Percentiles rank a stretch among this genome's conserved stretches.
These are phyloP conservation scores for Lerema accius DNA, from an alignment of 1,140 invertebrate species.

Conservation along the genomic window DNA sequence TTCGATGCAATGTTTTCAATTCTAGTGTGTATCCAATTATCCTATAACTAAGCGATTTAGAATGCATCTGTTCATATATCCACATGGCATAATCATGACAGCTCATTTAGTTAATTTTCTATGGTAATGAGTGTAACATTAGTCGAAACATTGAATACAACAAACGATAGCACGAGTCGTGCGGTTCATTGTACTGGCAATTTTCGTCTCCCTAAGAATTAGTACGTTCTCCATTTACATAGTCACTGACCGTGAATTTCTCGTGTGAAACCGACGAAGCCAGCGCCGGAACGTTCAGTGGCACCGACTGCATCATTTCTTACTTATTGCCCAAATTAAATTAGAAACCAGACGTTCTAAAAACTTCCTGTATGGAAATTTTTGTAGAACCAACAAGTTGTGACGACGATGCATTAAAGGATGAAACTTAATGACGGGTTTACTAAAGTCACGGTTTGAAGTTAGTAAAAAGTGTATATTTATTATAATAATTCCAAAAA, in stretches of 20 bases:
- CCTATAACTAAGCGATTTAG: too few relatives aligned
- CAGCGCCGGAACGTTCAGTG: conserved; percentile 54
- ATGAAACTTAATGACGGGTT: too few relatives aligned
- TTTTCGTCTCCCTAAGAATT: conserved; percentile 63
- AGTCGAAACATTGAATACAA: neutral
- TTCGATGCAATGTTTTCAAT: too few relatives aligned
- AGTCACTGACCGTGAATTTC: conserved; percentile 75
- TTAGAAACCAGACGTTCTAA: conserved; percentile 51
- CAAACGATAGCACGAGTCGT: conserved; percentile 7
- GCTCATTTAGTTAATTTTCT: too few relatives aligned
- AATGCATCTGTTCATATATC: too few relatives aligned
- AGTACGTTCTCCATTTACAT: conserved; percentile 71
- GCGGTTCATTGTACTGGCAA: conserved; percentile 52
- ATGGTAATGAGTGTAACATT: too few relatives aligned
- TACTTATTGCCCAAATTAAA: conserved; percentile 67
- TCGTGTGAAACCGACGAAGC: conserved; percentile 67
- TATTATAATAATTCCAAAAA: too few relatives aligned
- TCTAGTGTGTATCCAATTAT: too few relatives aligned
- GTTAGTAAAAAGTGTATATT: too few relatives aligned
- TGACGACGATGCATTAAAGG: too few relatives aligned
- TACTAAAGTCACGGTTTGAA: too few relatives aligned
- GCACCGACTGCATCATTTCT: conserved; percentile 45
- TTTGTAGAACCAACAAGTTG: neutral
- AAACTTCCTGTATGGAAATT: conserved; percentile 23
- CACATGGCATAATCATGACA: too few relatives aligned